These are phyloP conservation scores for Papilio glaucus DNA, from an alignment of 1,140 invertebrate species.

Conservation along the genomic window DNA sequence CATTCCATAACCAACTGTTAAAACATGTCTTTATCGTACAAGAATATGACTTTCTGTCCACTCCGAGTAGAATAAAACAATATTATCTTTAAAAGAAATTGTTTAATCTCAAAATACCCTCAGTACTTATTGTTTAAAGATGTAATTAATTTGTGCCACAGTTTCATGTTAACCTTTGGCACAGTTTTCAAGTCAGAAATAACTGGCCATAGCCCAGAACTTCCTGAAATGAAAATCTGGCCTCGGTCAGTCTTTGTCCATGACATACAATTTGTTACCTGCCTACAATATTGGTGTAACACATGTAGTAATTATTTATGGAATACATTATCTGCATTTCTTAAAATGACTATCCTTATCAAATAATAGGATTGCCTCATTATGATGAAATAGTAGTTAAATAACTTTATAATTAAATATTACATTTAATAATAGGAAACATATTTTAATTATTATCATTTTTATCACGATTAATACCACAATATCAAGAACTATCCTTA, in stretches of 20 bases:
- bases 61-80: too few species aligned
- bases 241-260: slow-evolving; percentile 40
- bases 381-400: background rate
- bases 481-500: too few species aligned
- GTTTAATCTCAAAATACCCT: background rate
- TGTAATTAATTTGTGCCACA: slow-evolving; percentile 28
- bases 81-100: too few species aligned
- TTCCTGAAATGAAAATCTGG: slow-evolving; percentile 65
- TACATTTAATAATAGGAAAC: too few species aligned
- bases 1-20: too few species aligned
- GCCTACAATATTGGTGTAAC: slow-evolving; percentile 6
- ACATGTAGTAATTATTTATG: background rate
- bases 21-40: too few species aligned
- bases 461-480: too few species aligned
- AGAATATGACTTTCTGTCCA: too few species aligned
- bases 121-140: slow-evolving; percentile 21
- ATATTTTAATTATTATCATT: too few species aligned
- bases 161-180: slow-evolving; percentile 74
- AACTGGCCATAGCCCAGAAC: slow-evolving; percentile 70
- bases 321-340: slow-evolving; percentile 1
- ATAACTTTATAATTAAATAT: background rate
- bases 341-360: background rate
- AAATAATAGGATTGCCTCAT: background rate
- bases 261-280: slow-evolving; percentile 30
- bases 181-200: slow-evolving; percentile 60